Conservation (phyloP, 2,113 vertebrate genomes). For the Datnioides undecimradiatus region DNA sequence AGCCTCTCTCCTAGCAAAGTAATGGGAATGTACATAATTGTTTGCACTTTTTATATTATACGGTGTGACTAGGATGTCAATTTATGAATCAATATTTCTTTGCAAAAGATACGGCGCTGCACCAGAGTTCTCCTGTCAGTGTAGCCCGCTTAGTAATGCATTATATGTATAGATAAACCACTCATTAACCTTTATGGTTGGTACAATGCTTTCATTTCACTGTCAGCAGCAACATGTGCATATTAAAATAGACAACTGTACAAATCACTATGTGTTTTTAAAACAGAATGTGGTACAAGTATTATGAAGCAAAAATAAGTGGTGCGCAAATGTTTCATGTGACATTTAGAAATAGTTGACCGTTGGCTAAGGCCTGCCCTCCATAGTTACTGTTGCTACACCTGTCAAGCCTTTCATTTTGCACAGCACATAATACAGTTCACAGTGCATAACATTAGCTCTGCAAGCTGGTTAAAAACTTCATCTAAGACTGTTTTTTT, state of each 20-base stretch:
- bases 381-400: not conserved
- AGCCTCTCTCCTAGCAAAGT: not conserved
- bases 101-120: slow-evolving; percentile 7
- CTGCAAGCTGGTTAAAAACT: no score
- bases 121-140: not conserved
- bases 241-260: not conserved
- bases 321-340: slow-evolving; percentile 14
- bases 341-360: slow-evolving; percentile 6
- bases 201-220: slow-evolving; percentile 50
- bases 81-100: slow-evolving; percentile 3
- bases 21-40: slow-evolving; percentile 63
- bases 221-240: slow-evolving; percentile 31
- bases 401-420: no score
- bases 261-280: not conserved
- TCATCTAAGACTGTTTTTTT: no score
- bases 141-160: not conserved
- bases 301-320: slow-evolving; percentile 13
- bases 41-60: slow-evolving; percentile 52
- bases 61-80: slow-evolving; percentile 18
- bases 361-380: slow-evolving; percentile 19
- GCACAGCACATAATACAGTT: no score
- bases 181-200: slow-evolving; percentile 25
- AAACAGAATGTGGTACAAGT: slow-evolving; percentile 29
- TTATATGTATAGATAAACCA: slow-evolving; percentile 34
- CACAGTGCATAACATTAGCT: no score